Evolutionary conservation across 1,140 invertebrate genomes (phyloP).

Genomic region (Drosophila navojoa): DNA sequence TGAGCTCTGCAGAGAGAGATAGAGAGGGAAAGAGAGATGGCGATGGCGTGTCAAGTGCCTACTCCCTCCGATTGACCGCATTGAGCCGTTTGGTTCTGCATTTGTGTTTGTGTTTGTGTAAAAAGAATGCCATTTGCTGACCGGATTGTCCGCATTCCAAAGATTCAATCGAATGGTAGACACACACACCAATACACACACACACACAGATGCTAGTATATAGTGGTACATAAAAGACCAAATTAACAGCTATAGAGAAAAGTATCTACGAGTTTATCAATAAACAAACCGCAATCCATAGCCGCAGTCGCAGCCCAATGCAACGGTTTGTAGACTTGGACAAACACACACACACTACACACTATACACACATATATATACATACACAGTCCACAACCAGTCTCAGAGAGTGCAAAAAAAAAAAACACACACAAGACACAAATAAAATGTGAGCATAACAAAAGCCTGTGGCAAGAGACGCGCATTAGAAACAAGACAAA

Average conservation of each 20-base stretch:
- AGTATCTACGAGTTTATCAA: conserved; percentile 71
- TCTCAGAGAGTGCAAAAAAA: conserved; percentile 35
- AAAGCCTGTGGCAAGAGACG: conserved; percentile 28
- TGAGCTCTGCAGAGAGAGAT: neutral
- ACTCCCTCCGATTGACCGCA: conserved; percentile 48
- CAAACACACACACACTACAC: conserved; percentile 25
- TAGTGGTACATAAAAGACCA: conserved; percentile 62
- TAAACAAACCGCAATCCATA: conserved; percentile 65
- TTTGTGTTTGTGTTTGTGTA: conserved; percentile 40
- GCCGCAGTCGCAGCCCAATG: conserved; percentile 40
- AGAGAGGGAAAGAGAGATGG: neutral
- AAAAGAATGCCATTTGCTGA: conserved; percentile 75
- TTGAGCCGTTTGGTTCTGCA: conserved; percentile 50
- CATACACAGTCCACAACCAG: conserved; percentile 45
- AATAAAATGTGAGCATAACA: conserved; percentile 16
- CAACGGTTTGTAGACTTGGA: conserved; percentile 43
- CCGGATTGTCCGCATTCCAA: conserved; percentile 81
- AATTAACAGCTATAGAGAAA: conserved; percentile 72
- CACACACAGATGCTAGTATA: conserved; percentile 22
- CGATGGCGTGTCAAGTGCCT: conserved; percentile 49
- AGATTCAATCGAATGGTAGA: conserved; percentile 68
- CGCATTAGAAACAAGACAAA: conserved; percentile 51
- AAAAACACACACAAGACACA: conserved; percentile 30
- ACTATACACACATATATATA: conserved; percentile 19
- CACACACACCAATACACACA: conserved; percentile 32